Evolutionary conservation across 2,888 invertebrate genomes (phyloP), one percentile per base, ranked within the genome.

Genomic region (Spodoptera littoralis): DNA sequence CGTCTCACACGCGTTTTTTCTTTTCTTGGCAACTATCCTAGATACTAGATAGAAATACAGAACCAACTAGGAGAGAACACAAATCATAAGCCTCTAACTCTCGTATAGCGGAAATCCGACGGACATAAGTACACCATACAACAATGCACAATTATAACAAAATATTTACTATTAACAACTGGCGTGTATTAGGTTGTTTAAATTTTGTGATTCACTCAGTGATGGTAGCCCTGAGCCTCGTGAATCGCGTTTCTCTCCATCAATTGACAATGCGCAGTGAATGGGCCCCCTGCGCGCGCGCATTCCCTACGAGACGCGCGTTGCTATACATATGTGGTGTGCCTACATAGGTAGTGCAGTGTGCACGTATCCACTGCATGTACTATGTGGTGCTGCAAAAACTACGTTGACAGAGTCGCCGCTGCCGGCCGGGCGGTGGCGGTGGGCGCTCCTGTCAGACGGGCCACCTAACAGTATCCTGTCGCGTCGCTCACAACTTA

Each of bases 181-280:
- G 6, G 4, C 36, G 6, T 9, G 8, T 36, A 36, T 36, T 6
- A 0, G 9, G 36, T 44, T 44, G 41, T 27, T 44, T 11, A 22
- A 27, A 36, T 22, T 6, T 41, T 42, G 41, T 1, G 43, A 12
- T 42, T 11, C 36, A 51, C 9, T 54, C 11, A 12, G 12, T 9
- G 53, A 6, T 62, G 64, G 55, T 44, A 88, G 69, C 87, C 88
- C 86, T 86, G 74, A 51, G 64, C 66, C 64, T 73, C 73, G 75
- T 85, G 83, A 85, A 84, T 85, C 80, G 80, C 80, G 79, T 84
- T 86, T 84, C 84, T 83, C 79, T 69, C 81, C 86, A 88, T 91
- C 90, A 91, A 91, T 90, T 88, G 90, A 88, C 87, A 86, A 88
- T 81, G 85, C 84, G 78, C 83, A 80, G 89, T 92, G 92, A 92